Conservation (phyloP, 2,797 vertebrate species). For the Manis crassicaudata region DNA sequence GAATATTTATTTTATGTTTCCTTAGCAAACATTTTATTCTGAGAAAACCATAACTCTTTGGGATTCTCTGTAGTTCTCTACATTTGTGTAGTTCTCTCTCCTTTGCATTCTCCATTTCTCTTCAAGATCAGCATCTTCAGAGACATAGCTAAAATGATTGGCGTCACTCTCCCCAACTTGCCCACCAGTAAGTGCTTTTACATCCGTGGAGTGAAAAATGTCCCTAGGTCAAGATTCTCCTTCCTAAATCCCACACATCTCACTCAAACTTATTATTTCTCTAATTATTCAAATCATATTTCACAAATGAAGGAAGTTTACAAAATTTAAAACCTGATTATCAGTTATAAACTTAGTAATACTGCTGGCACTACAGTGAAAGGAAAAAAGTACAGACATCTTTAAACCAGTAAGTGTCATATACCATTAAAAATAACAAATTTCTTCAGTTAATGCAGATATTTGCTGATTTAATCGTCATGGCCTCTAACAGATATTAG, state of each 20-base stretch:
- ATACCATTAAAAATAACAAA: background rate
- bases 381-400: background rate
- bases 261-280: slow-evolving; percentile 8
- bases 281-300: slow-evolving; percentile 16
- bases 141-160: background rate
- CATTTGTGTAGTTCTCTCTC: background rate
- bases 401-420: background rate
- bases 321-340: background rate
- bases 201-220: background rate
- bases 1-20: slow-evolving; percentile 35
- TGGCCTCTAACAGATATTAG: background rate
- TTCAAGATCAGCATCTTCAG: background rate
- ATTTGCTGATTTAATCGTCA: background rate
- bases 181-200: slow-evolving; percentile 5
- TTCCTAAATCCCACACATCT: slow-evolving; percentile 14
- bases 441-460: background rate
- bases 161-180: background rate
- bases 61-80: background rate
- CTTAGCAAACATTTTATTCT: slow-evolving; percentile 19
- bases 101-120: background rate
- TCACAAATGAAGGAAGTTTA: slow-evolving; percentile 25
- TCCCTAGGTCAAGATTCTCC: background rate
- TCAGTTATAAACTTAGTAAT: background rate
- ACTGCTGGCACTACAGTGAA: background rate
- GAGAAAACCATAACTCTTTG: background rate